Percentiles rank a stretch among this genome's conserved stretches.
Conservation (phyloP, 2,113 vertebrate genomes). For the Thymallus thymallus region DNA sequence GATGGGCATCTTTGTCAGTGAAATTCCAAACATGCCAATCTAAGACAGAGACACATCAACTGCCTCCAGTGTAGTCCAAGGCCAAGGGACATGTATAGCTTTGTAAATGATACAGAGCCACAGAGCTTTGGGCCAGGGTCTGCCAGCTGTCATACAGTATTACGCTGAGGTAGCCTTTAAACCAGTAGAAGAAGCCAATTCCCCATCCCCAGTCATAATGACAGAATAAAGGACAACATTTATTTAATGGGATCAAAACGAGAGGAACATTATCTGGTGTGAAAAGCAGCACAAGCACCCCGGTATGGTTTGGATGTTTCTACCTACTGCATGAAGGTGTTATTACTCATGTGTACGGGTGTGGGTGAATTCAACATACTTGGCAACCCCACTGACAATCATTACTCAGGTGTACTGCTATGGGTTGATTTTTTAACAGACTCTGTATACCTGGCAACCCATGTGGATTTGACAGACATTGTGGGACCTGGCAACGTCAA, state of each 20-base stretch:
- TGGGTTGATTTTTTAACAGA: neutral
- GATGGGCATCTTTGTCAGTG: constrained; percentile 33
- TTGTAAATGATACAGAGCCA: constrained; percentile 28
- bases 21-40: constrained; percentile 32
- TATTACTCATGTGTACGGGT: neutral
- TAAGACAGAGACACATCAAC: constrained; percentile 43
- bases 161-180: constrained; percentile 62
- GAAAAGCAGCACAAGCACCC: constrained; percentile 41
- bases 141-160: constrained; percentile 46
- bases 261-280: neutral
- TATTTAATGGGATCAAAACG: neutral
- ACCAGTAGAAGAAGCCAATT: constrained; percentile 27
- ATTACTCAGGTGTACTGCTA: neutral
- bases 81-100: constrained; percentile 42
- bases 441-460: neutral
- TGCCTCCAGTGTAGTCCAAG: constrained; percentile 49
- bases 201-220: constrained; percentile 46
- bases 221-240: constrained; percentile 24
- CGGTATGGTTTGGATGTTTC: constrained; percentile 51
- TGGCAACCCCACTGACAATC: neutral
- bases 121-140: constrained; percentile 35
- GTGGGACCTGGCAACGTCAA: too few species aligned
- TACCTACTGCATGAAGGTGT: constrained; percentile 8
- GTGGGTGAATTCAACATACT: neutral
- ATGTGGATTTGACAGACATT: too few species aligned